Conservation (phyloP, 2,113 vertebrate genomes). For the Anser cygnoides region DNA sequence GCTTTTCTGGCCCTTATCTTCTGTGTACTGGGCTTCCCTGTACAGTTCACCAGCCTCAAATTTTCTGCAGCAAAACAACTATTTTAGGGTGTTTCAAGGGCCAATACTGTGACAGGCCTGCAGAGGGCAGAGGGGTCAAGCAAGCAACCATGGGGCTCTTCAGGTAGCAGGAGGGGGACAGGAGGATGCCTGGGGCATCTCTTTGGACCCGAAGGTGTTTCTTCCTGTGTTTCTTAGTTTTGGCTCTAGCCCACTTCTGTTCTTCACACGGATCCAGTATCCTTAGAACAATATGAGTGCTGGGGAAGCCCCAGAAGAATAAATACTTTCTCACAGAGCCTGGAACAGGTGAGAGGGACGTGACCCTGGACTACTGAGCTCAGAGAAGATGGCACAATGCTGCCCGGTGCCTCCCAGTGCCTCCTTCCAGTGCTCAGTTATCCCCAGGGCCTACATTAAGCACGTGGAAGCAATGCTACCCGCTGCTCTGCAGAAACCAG, state of each 20-base stretch:
- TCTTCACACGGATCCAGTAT: background rate
- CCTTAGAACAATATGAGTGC: background rate
- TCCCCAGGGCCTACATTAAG: background rate
- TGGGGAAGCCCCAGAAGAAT: background rate
- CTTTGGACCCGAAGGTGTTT: background rate
- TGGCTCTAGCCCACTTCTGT: background rate
- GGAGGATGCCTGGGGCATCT: background rate
- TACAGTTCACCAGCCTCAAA: background rate
- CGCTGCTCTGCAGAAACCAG: background rate
- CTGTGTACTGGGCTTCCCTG: background rate
- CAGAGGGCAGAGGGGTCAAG: background rate
- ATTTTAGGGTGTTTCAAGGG: background rate
- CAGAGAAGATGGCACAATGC: background rate
- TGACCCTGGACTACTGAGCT: background rate
- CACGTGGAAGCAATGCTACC: background rate
- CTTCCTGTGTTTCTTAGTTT: background rate
- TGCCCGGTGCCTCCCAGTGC: background rate
- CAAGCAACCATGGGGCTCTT: background rate
- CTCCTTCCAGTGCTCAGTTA: background rate
- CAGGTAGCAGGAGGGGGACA: background rate
- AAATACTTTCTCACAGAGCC: background rate
- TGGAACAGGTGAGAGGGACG: background rate
- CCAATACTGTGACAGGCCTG: background rate
- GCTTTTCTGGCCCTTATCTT: background rate
- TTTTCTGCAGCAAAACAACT: background rate